Conservation (phyloP, 2,888 invertebrate genomes). For the Mythimna lalbum region DNA sequence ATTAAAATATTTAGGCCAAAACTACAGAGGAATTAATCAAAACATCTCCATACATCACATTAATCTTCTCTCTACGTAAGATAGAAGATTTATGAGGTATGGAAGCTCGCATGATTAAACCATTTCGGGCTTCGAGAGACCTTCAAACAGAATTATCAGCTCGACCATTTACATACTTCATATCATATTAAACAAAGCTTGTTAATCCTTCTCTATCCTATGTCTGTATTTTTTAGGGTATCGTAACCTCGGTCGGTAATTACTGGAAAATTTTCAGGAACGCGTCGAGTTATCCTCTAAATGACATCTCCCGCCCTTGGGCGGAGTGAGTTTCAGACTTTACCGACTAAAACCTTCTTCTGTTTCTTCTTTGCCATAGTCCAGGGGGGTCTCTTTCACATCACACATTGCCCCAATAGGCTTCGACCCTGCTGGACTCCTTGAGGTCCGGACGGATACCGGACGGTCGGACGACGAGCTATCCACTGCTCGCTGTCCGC, state of each 20-base stretch:
- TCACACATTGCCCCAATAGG: too few species aligned
- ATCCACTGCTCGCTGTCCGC: too few species aligned
- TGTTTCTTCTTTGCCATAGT: too few species aligned
- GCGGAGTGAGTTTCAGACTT: too few species aligned
- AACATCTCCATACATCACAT: conserved; percentile 22
- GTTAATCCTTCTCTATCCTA: not conserved
- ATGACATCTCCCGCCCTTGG: too few species aligned
- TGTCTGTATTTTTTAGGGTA: not conserved
- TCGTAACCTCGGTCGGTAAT: not conserved
- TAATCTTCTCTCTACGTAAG: conserved; percentile 27
- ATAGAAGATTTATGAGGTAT: conserved; percentile 48
- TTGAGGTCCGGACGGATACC: too few species aligned
- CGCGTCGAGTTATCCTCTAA: too few species aligned
- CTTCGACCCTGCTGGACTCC: too few species aligned
- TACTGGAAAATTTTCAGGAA: too few species aligned
- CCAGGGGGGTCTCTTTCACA: too few species aligned
- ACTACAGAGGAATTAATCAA: conserved; percentile 31
- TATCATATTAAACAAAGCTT: conserved; percentile 49
- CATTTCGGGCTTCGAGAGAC: conserved; percentile 17
- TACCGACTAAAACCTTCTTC: too few species aligned
- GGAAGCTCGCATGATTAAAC: conserved; percentile 56
- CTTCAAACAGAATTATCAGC: conserved; percentile 41
- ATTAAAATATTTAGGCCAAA: not conserved
- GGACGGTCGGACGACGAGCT: too few species aligned
- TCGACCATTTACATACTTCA: conserved; percentile 53